Evolutionary conservation across 30 jellyfish, hydroid and myxozoan genomes (phyloP), one percentile per base, ranked within the genome.

Genomic region (Sanderia malayensis): DNA sequence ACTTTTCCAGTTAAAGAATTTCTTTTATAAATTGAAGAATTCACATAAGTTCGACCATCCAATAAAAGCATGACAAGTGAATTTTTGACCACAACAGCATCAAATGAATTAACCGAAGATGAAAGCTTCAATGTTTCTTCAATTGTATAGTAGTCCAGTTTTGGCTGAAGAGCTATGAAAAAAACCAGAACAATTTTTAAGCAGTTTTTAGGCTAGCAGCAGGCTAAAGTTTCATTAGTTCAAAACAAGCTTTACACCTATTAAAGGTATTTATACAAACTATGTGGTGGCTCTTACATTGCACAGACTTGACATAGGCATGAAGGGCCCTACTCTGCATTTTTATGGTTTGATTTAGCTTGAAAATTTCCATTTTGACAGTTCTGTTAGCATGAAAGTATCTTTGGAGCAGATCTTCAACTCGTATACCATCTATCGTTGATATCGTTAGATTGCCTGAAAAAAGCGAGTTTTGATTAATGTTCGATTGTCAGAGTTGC

Each of bases 371-470:
- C 23, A 29, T 29, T 19, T 57, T 55, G 2, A 61, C 44, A 2
- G 45, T 19, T 41, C 9, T 28, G 46, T 75, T 68, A 8, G 80
- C 79, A 15, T 20, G 25, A 4, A 33, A 25, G 44, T 19, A 74
- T 1, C 37, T 46, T 15, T 21, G 20, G 47, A 21, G 52, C 32
- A 85, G 46, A 25, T 75, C 63, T 11, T 30, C 46, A 31, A 78
- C 81, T 1, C 41, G 64, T 21, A 75, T 80, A 2, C 90, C 95
- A 76, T 85, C 89, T 0, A 85, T 61, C 25, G 25, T 31, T 8
- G 52, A 52, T n/a, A 70, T 74, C 10, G 85, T 41, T 20, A 85
- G 15, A 58, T 85, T 76, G 2, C 77, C 95, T 85, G 59, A 18
- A 73, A 83, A 44, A 37, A 37, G n/a, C n/a, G n/a, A n/a, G n/a